Evolutionary conservation across 2,888 invertebrate species (phyloP).

Genomic region (Linnaemya vulpina): DNA sequence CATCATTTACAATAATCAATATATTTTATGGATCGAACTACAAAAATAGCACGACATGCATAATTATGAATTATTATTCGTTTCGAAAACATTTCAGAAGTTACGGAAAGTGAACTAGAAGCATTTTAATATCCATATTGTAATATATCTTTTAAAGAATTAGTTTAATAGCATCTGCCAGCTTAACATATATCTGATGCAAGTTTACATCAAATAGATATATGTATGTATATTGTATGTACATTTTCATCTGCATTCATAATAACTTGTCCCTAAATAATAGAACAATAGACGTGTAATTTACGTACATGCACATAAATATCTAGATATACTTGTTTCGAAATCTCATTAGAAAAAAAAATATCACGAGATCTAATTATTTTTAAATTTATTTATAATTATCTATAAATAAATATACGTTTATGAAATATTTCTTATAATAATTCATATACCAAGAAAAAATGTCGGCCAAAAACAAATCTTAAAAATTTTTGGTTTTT

Average conservation of each 20-base stretch:
- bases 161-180: not conserved
- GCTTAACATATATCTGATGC: not conserved
- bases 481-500: not conserved
- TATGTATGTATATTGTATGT: not conserved
- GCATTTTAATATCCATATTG: not conserved
- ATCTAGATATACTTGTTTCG: not conserved
- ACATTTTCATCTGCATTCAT: too few species aligned
- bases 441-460: not conserved
- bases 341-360: conserved; percentile 23
- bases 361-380: conserved; percentile 34
- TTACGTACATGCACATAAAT: not conserved
- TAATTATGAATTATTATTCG: too few species aligned
- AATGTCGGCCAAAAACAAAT: not conserved
- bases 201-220: not conserved
- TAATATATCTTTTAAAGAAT: not conserved
- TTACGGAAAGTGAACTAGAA: too few species aligned
- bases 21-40: too few species aligned
- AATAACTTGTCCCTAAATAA: not conserved
- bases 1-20: too few species aligned
- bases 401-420: conserved; percentile 8
- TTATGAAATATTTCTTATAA: not conserved
- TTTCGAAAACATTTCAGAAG: too few species aligned
- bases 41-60: too few species aligned
- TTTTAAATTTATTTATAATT: conserved; percentile 11
- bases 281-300: not conserved